Evolutionary conservation across 23 tunicate species (phyloP).

Genomic region (Oikopleura dioica): DNA sequence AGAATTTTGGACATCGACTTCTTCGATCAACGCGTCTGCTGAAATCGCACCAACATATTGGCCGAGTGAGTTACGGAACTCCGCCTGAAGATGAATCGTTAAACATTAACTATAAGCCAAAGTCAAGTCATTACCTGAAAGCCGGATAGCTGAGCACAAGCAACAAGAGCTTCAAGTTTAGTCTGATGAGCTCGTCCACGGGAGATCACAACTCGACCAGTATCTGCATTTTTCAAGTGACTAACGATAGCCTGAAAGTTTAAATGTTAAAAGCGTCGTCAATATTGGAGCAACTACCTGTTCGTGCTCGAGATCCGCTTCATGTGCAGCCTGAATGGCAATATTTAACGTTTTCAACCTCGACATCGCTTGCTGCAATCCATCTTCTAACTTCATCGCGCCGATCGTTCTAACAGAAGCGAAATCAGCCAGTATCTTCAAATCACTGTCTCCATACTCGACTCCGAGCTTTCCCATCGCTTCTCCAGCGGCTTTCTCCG

Average conservation of each 20-base stretch:
- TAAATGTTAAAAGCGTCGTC: not conserved
- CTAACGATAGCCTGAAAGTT: not conserved
- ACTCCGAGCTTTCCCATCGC: constrained; percentile 6
- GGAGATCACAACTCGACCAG: not conserved
- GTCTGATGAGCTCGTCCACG: constrained; percentile 14
- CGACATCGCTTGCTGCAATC: not conserved
- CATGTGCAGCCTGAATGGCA: not conserved
- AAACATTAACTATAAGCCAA: not conserved
- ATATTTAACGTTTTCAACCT: not conserved
- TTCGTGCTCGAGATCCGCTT: not conserved
- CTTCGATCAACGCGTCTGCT: not conserved
- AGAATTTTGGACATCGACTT: not conserved
- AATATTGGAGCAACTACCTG: not conserved
- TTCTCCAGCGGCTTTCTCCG: not conserved
- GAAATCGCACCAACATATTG: not conserved
- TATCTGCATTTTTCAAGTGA: constrained; percentile 3
- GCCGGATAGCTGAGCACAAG: not conserved
- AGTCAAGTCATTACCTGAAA: not conserved
- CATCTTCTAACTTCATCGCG: constrained; percentile 1
- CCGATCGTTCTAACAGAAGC: not conserved
- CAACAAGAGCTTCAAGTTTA: constrained; percentile 1
- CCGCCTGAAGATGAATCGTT: not conserved
- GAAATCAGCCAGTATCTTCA: not conserved
- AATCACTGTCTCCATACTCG: constrained; percentile 4
- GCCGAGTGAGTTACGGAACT: not conserved